Evolutionary conservation across 2,888 invertebrate genomes (phyloP).

Genomic region (Dascillus cervinus): DNA sequence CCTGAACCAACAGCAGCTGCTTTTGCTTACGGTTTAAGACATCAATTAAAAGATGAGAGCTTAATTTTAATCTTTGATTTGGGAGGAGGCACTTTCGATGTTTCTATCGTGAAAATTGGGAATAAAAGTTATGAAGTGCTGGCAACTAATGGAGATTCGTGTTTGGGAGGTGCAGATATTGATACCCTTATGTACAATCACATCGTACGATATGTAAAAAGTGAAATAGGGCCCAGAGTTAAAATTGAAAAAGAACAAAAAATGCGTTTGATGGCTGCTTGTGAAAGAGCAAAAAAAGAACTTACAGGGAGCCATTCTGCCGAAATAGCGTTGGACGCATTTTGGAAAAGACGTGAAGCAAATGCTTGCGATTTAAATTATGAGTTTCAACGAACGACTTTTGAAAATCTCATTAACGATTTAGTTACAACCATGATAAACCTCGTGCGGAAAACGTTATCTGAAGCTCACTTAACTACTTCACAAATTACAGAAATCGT

Average conservation of each 20-base stretch:
- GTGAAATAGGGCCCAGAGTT: conserved; percentile 4
- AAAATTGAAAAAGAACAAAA: conserved; percentile 3
- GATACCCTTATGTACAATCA: conserved; percentile 9
- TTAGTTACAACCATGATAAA: conserved; percentile 9
- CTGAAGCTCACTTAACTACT: conserved; percentile 8
- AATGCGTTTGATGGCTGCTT: conserved; percentile 10
- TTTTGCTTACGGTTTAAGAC: conserved; percentile 11
- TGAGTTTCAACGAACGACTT: conserved; percentile 7
- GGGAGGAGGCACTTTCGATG: conserved; percentile 17
- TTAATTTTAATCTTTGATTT: conserved; percentile 15
- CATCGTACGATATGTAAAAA: conserved; percentile 5
- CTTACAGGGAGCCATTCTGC: too few species aligned
- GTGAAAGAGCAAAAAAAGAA: conserved; percentile 12
- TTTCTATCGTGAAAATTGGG: conserved; percentile 10
- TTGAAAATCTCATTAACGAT: conserved; percentile 11
- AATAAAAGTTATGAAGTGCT: conserved; percentile 10
- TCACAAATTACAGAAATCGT: conserved; percentile 14
- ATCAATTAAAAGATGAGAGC: conserved; percentile 6
- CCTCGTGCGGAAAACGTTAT: conserved; percentile 8
- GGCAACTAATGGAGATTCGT: conserved; percentile 12
- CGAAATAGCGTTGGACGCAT: too few species aligned
- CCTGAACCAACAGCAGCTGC: conserved; percentile 16
- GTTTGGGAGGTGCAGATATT: conserved; percentile 16
- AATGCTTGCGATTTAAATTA: conserved; percentile 9
- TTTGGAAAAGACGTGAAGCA: too few species aligned